Evolutionary conservation across 2,113 vertebrate species (phyloP).

Genomic region (Anarhynchus alexandrinus): DNA sequence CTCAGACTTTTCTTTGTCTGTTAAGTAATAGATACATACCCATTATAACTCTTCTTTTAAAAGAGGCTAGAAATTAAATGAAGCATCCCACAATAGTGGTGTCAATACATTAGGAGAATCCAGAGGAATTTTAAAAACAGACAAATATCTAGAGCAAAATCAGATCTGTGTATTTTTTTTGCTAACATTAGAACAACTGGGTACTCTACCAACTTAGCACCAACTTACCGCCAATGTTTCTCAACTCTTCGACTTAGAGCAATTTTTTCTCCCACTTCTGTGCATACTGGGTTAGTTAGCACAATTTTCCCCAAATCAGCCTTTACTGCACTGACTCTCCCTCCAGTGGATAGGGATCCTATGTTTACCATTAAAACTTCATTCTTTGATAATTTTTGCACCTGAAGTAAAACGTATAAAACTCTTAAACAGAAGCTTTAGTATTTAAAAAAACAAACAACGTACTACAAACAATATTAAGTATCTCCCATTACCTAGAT

Average conservation of each 20-base stretch:
- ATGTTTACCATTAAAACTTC: conserved; percentile 99
- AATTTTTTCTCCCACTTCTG: conserved; percentile 98
- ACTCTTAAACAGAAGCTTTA: neutral
- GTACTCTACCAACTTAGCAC: neutral
- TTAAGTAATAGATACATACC: neutral
- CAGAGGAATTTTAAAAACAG: neutral
- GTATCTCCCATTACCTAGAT: neutral
- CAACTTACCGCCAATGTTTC: conserved; percentile 97
- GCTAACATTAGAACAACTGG: neutral
- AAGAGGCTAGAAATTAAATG: neutral
- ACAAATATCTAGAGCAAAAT: neutral
- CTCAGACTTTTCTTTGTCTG: neutral
- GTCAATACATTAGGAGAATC: neutral
- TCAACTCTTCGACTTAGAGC: conserved; percentile 97
- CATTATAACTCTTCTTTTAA: neutral
- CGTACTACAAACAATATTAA: neutral
- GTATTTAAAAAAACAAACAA: neutral
- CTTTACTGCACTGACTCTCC: conserved; percentile 95
- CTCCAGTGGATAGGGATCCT: conserved; percentile 94
- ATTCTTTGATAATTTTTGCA: conserved; percentile 97
- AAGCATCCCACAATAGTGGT: neutral
- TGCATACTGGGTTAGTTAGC: conserved; percentile 97
- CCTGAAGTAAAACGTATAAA: conserved; percentile 71
- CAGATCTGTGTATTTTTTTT: neutral
- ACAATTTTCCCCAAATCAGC: conserved; percentile 98